Conservation (phyloP, 2,113 vertebrate genomes). For the Gopherus evgoodei region DNA sequence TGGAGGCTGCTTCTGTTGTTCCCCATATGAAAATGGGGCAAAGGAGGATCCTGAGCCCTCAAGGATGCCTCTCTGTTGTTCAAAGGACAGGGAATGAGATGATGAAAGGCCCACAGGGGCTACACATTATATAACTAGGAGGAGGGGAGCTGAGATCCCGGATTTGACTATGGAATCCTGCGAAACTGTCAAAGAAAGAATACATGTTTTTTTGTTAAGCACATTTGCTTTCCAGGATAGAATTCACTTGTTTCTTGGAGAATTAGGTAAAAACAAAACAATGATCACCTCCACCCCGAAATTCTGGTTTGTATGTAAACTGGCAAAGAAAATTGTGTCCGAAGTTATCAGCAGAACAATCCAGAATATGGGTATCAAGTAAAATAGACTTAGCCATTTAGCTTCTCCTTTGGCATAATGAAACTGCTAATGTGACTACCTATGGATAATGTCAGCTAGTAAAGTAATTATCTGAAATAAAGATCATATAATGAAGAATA, state of each 20-base stretch:
- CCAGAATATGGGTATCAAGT: not conserved
- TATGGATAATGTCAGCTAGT: constrained; percentile 7
- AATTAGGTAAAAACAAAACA: not conserved
- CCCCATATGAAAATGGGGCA: fast-evolving
- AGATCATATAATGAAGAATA: not conserved
- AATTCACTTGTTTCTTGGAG: constrained; percentile 7
- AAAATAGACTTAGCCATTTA: constrained; percentile 23
- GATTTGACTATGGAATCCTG: not conserved
- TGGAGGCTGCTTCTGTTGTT: not conserved
- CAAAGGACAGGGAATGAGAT: not conserved
- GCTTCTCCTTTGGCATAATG: not conserved
- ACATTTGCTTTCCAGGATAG: not conserved
- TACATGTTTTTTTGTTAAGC: not conserved
- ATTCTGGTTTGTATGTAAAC: not conserved
- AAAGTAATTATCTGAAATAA: constrained; percentile 44
- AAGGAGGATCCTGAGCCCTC: not conserved
- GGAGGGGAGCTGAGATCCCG: not conserved
- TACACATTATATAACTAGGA: not conserved
- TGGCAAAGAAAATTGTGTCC: not conserved
- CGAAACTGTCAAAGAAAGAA: not conserved
- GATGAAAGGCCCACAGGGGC: not conserved
- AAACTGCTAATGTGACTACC: constrained; percentile 24
- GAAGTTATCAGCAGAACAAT: constrained; percentile 3
- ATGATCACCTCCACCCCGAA: not conserved
- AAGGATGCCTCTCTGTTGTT: not conserved